Base-by-base conservation (phyloP, 2,888 invertebrate genomes). In the Cataglyphis albicans region DNA sequence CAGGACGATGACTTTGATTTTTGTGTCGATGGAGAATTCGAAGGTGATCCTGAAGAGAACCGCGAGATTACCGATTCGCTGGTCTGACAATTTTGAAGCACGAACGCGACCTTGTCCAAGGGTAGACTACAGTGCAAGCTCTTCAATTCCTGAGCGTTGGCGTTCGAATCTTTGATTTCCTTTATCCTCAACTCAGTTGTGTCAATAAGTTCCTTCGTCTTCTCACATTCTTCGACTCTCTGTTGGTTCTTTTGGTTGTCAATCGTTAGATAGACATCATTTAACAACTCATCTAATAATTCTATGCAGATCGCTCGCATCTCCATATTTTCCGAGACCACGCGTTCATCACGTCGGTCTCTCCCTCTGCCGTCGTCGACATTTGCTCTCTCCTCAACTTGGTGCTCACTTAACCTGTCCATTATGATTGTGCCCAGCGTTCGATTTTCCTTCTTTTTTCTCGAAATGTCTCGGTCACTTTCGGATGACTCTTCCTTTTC, bases 121-220 rank as follows among this genome's bases (percentile, higher is more conserved):
- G 94, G 94, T 29, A 94, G 59, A 82, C 94, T 94, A 81, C 94
- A 94, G 68, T 93, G 94, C 7, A 94, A 86, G 72, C 94, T 92
- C 3, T 92, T 91, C 44, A 83, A 63, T 3, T 88, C 87, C 7
- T 83, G 85, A 38, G 9, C 44, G 4, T 38, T 78, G 10, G 72
- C 82, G 5, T 61, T 25, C 7, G 84, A 86, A 6, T 76, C 67
- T 1, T 81, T 55, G 63, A 38, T 52, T 25, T 86, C 83, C 7
- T 86, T 76, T n/a, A 25, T 1, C 10, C 52, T 67, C 15, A 61
- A 68, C 1, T 87, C 84, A 10, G 10, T 35, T 5, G 10, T 41
- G 10, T 25, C 68, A 3, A 12, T 18, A 4, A 70, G 29, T 12
- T 41, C 82, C 68, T 3, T 44, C 55, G 1, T 65, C 21, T 41